Base-by-base conservation (phyloP, 2,113 vertebrate genomes). In the Epinephelus cyanopodus region DNA sequence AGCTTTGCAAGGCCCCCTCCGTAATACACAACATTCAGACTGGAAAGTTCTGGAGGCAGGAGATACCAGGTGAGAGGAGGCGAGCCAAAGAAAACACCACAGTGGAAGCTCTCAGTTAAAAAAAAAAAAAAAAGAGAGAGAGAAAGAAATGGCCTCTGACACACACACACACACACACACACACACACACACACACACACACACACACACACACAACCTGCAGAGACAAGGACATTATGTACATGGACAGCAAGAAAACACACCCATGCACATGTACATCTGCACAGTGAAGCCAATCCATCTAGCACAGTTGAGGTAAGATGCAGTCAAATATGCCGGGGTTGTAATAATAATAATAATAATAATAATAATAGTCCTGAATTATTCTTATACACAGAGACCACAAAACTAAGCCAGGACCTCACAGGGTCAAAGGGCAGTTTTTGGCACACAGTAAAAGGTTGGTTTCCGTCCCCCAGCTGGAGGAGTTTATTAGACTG, bases 221-320 rank as follows among this genome's bases (percentile, higher is more conserved):
- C 70, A 85, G 77, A 82, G 74, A 91, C 63, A 23, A 74, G 70
- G 76, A 86, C 60, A 74, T 19, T 25, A 29, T 37, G 69, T 45
- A 82, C 77, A 63, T 58, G 75, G 78, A 92, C 78, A 81, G 66
- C 17, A 15, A 50, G 25, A 73, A 63, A 47, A 74, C 81, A 83
- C 84, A 86, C 48, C 77, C 87, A 81, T 87, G 78, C 82, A 83
- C 74, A 77, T 61, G 66, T 61, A 87, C 95, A 95, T 96, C 90
- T 94, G 95, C 87, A 94, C 96, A 97, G 96, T 97, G 96, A 97
- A 96, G 96, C 95, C 96, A 95, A 96, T 87, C 96, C 95, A 94
- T 96, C 93, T 95, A 96, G 95, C 95, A 96, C 95, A 96, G 96
- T 95, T 97, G 96, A 98, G 97, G 97, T 98, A 97, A 97, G 95